Evolutionary conservation across 2,113 vertebrate genomes (phyloP), one percentile per base, ranked within the genome.

Genomic region (Prochilodus magdalenae): DNA sequence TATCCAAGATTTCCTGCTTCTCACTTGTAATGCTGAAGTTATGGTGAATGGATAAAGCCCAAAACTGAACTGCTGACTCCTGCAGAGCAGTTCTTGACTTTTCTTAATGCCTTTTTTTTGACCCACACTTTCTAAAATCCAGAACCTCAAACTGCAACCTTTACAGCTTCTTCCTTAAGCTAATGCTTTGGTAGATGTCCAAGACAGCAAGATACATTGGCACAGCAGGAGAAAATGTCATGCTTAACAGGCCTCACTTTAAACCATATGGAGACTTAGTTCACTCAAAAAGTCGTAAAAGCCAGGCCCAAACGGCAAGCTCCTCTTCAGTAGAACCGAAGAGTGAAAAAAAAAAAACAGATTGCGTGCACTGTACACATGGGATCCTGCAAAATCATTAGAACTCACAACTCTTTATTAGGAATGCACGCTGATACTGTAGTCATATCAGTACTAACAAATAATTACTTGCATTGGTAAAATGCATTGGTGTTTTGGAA

Each of bases 311-410:
- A n/a, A 47, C 6, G 13, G n/a, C 3, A 8, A 24, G 4, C 24
- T 29, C 30, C 30, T 24, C n/a, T 47, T 73, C 24, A 51, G 55
- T 53, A 73, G n/a, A 80, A 57, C 57, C 40, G 30, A 71, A 73
- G 40, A 30, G 18, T 15, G 16, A 29, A 71, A n/a, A n/a, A n/a
- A n/a, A n/a, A n/a, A n/a, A n/a, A n/a, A n/a, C n/a, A n/a, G n/a
- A n/a, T n/a, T n/a, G n/a, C n/a, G 69, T 53, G n/a, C 75, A 62
- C 51, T 60, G 16, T 63, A 70, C 78, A 75, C 77, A 80, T 76
- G 44, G 57, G 18, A 75, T 22, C 49, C 40, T 13, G 26, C 40
- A 27, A 60, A 4, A 11, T 14, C 29, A 75, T 59, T 18, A 30
- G 13, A 69, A 40, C 12, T 40, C 53, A 59, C 59, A 15, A 51